These are phyloP conservation scores for Episyrphus balteatus DNA, from an alignment of 1,140 invertebrate species.

Conservation along the genomic window DNA sequence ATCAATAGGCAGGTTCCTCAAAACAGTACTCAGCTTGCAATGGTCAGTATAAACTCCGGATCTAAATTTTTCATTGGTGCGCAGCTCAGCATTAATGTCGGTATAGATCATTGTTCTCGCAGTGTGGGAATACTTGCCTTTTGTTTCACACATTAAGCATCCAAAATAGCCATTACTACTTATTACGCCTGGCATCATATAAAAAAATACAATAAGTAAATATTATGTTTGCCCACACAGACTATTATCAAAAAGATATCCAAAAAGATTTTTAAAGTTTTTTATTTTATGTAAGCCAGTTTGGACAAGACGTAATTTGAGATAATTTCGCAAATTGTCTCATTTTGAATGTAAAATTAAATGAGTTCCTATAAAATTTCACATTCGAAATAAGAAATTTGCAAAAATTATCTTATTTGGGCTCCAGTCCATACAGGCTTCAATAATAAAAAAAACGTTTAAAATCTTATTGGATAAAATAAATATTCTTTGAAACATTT, in stretches of 20 bases:
- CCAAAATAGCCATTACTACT: not conserved
- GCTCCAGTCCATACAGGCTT: no score
- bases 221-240: not conserved
- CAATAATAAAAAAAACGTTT: no score
- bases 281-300: not conserved
- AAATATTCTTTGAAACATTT: no score
- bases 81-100: slow-evolving; percentile 7
- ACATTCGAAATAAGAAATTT: no score
- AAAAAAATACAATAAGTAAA: not conserved
- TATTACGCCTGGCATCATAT: not conserved
- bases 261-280: not conserved
- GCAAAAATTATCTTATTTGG: no score
- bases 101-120: not conserved
- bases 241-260: not conserved
- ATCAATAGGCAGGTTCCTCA: slow-evolving; percentile 10
- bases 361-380: no score
- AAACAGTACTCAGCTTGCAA: slow-evolving; percentile 14
- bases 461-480: no score
- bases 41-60: slow-evolving; percentile 7
- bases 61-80: slow-evolving; percentile 13
- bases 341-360: no score
- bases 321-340: not conserved
- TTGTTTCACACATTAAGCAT: not conserved
- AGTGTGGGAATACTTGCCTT: not conserved
- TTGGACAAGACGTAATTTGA: not conserved